Percentiles rank a stretch among this genome's conserved stretches.
Conservation (phyloP, 1,140 invertebrate genomes). For the Drosophila ficusphila region DNA sequence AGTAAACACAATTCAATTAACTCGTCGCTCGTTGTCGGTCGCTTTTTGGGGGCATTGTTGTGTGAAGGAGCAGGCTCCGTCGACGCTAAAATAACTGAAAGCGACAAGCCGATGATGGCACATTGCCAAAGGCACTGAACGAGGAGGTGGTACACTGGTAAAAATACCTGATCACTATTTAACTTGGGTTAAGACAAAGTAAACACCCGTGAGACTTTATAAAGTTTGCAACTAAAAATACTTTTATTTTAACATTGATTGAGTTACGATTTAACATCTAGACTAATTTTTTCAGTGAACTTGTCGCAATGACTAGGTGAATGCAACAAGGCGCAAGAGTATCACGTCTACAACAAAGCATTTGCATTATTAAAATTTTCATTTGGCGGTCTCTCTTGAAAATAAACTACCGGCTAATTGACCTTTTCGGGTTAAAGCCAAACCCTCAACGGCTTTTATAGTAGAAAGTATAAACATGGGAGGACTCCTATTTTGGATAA, state of each 20-base stretch:
- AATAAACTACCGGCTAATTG: slow-evolving; percentile 53
- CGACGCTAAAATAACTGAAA: slow-evolving; percentile 75
- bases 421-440: slow-evolving; percentile 25
- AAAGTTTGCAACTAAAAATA: no score
- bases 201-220: no score
- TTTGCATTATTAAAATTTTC: slow-evolving; percentile 79
- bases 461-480: background rate
- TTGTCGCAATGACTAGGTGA: slow-evolving; percentile 26
- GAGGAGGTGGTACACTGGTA: slow-evolving; percentile 26
- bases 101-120: slow-evolving; percentile 69
- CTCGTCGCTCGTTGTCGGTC: slow-evolving; percentile 64
- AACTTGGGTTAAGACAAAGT: background rate
- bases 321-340: slow-evolving; percentile 63
- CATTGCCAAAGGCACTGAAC: slow-evolving; percentile 19
- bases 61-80: slow-evolving; percentile 37
- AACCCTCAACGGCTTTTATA: slow-evolving; percentile 7
- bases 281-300: slow-evolving; percentile 3
- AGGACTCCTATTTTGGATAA: background rate
- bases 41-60: slow-evolving; percentile 64
- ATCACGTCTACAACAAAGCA: slow-evolving; percentile 28
- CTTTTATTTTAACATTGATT: no score
- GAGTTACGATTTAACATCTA: no score
- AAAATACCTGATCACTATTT: background rate
- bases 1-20: slow-evolving; percentile 83
- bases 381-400: slow-evolving; percentile 47